Conservation (phyloP, 2,888 invertebrate species). For the Ganaspis brasiliensis region DNA sequence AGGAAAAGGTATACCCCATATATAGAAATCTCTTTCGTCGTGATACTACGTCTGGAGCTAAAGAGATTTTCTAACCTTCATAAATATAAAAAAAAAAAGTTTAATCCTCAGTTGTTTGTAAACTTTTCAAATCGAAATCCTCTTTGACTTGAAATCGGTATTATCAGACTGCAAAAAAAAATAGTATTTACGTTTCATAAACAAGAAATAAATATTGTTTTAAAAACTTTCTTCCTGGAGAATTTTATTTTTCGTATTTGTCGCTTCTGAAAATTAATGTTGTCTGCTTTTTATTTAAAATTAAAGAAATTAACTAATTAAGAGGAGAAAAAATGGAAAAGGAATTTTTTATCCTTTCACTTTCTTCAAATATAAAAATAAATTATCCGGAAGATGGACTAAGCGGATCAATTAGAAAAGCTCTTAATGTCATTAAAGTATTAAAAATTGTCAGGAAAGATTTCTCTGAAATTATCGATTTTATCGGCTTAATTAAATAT, state of each 20-base stretch:
- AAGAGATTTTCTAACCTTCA: not conserved
- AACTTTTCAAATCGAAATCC: not conserved
- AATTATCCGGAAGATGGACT: conserved; percentile 9
- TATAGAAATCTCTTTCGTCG: not conserved
- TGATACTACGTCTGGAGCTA: not conserved
- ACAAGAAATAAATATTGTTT: not conserved
- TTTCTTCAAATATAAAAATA: not conserved
- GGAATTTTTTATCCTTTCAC: not conserved
- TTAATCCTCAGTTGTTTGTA: not conserved
- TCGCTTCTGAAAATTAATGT: no score
- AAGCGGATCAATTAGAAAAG: conserved; percentile 7
- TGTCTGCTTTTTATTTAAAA: no score
- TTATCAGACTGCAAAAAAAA: not conserved
- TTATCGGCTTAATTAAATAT: not conserved
- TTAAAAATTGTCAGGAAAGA: conserved; percentile 10
- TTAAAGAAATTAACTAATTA: no score
- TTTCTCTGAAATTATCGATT: conserved; percentile 5
- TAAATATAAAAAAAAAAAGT: not conserved
- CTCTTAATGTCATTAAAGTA: conserved; percentile 15
- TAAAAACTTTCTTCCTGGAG: no score
- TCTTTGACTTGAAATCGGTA: not conserved
- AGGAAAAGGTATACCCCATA: not conserved
- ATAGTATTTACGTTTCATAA: not conserved
- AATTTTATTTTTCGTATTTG: no score
- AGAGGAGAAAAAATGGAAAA: not conserved